Base-by-base conservation (phyloP, 2,113 vertebrate genomes). In the Larimichthys polyactis region DNA sequence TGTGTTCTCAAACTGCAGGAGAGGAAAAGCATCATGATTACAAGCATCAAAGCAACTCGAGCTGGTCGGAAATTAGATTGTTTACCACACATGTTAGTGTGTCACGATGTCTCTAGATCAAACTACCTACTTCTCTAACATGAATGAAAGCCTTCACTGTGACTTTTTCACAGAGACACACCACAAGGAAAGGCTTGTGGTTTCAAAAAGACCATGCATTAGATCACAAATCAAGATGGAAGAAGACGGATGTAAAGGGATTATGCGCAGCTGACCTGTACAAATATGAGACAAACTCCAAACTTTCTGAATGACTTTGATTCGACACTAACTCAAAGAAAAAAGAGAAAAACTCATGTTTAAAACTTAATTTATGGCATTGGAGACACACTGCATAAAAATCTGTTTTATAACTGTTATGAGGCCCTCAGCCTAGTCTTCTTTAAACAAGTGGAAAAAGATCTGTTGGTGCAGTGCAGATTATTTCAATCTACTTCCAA, bases 31-130 rank as follows among this genome's bases (percentile, higher is more conserved):
- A n/a, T 62, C 55, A 29, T 24, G 60, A 73, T 78, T 62, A 66
- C 46, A 78, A 40, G 72, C 71, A 85, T 91, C 84, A 93, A 91
- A 90, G 82, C 17, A 7, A 44, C 43, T 67, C 27, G 32, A 46
- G 64, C 81, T 11, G 60, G n/a, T 4, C 22, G 80, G 80, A 80
- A 90, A 91, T 92, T 71, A 17, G 82, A 76, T 81, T 66, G 52
- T 83, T 73, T 32, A 75, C 10, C 48, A 67, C 76, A 29, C 70
- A 69, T 59, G 79, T 80, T 81, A 64, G 73, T 40, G 5, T 67
- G 79, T 52, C 80, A 59, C 8, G 67, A 46, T 46, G 4, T 79
- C 66, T 83, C 67, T 48, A 44, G 51, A 65, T 86, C 73, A 78
- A 77, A 69, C 78, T 6, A 9, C 44, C 52, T 14, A 3, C 32